Evolutionary conservation across 2,797 vertebrate species (phyloP).

Genomic region (Cyclura pinguis): DNA sequence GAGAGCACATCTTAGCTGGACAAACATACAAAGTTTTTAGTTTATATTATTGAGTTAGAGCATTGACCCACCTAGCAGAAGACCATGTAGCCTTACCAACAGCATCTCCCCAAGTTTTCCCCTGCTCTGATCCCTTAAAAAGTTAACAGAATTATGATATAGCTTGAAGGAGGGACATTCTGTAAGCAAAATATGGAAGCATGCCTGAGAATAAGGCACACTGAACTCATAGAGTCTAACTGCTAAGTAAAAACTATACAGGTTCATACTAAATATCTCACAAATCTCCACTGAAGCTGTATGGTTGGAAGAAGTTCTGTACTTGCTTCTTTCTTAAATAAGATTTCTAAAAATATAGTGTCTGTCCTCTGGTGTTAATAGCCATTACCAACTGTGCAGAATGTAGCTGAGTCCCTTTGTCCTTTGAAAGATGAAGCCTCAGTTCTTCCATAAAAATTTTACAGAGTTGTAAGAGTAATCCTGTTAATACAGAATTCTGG

Average conservation of each 20-base stretch:
- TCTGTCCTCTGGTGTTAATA: constrained; percentile 46
- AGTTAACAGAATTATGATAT: neutral
- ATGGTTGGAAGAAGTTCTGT: constrained; percentile 12
- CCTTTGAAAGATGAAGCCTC: neutral
- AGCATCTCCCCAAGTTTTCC: neutral
- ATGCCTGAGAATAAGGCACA: neutral
- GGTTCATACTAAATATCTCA: neutral
- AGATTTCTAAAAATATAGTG: neutral
- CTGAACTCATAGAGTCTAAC: neutral
- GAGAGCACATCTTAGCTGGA: neutral
- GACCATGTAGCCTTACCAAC: neutral
- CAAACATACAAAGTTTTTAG: neutral
- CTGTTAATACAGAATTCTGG: constrained; percentile 12
- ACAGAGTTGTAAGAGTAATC: neutral
- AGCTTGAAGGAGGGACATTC: neutral
- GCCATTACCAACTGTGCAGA: constrained; percentile 30
- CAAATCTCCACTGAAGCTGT: constrained; percentile 6
- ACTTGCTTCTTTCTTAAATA: constrained; percentile 1
- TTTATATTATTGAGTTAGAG: neutral
- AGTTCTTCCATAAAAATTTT: constrained; percentile 39
- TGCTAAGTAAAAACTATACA: neutral
- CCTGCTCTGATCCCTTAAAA: neutral
- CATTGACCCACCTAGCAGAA: too few species aligned
- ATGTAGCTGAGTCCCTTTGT: neutral
- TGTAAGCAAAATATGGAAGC: neutral